phyloP scores from a whole-genome alignment of 1,140 invertebrate genomes.

The Drosophila azteca region DNA sequence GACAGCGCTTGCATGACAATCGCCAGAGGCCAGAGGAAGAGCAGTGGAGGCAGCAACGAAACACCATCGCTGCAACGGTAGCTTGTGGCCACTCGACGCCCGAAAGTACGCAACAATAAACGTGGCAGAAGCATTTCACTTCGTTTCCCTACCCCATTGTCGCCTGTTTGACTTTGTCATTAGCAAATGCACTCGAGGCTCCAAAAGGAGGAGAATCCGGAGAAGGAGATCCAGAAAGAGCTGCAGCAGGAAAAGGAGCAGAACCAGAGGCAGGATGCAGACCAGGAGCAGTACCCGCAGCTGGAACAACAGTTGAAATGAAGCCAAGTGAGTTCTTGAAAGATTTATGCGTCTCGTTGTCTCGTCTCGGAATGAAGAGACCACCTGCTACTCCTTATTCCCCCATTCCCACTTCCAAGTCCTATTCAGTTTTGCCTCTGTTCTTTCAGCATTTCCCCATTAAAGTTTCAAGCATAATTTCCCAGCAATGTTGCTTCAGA shows the following conservation, averaged over 20 bases:
- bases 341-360: constrained; percentile 64
- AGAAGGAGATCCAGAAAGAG: too few species aligned
- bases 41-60: constrained; percentile 6
- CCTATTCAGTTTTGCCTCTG: too few species aligned
- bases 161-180: constrained; percentile 69
- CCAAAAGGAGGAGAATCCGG: too few species aligned
- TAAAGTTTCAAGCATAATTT: constrained; percentile 61
- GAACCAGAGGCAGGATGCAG: too few species aligned
- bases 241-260: background rate
- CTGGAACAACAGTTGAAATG: constrained; percentile 21
- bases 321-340: constrained; percentile 63
- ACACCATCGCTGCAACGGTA: constrained; percentile 24
- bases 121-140: constrained; percentile 38
- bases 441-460: constrained; percentile 30
- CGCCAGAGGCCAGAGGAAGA: constrained; percentile 7
- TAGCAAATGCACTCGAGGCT: constrained; percentile 64
- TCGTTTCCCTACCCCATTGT: constrained; percentile 9
- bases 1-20: constrained; percentile 58
- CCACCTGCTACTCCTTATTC: constrained; percentile 1
- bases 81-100: constrained; percentile 61
- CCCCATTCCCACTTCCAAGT: constrained; percentile 10
- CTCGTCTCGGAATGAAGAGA: constrained; percentile 19
- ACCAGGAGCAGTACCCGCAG: too few species aligned
- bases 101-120: constrained; percentile 46
- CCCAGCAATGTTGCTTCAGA: constrained; percentile 12